These are phyloP conservation scores for Drosophila sulfurigaster DNA, from an alignment of 1,140 invertebrate species.

Conservation along the genomic window DNA sequence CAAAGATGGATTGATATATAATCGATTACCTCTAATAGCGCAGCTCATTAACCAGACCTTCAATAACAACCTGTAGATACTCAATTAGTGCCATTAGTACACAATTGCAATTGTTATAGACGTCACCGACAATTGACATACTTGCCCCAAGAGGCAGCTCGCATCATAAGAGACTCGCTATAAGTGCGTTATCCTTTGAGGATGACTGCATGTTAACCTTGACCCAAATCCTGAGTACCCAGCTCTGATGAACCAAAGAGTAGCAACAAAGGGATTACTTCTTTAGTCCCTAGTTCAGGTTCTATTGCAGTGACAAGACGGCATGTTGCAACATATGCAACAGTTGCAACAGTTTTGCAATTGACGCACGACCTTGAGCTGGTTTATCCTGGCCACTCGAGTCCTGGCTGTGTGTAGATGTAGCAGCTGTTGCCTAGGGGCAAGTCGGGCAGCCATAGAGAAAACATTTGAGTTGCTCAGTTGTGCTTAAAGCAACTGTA, in stretches of 20 bases:
- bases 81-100: neutral
- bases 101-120: neutral
- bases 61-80: neutral
- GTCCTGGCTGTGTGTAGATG: neutral
- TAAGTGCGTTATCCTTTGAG: slow-evolving; percentile 24
- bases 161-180: neutral
- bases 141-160: slow-evolving; percentile 32
- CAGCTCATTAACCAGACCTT: neutral
- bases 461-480: slow-evolving; percentile 15
- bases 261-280: slow-evolving; percentile 43
- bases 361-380: slow-evolving; percentile 65
- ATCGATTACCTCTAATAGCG: no score
- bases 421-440: slow-evolving; percentile 27
- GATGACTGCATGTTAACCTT: slow-evolving; percentile 55
- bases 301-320: slow-evolving; percentile 18
- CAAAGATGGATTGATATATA: no score
- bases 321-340: slow-evolving; percentile 42
- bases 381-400: slow-evolving; percentile 30
- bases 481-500: slow-evolving; percentile 6
- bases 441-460: neutral
- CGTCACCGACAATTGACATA: slow-evolving; percentile 55
- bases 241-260: slow-evolving; percentile 27
- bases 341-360: slow-evolving; percentile 13
- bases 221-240: slow-evolving; percentile 64
- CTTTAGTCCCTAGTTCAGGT: slow-evolving; percentile 12